Percentiles rank a stretch among this genome's conserved stretches.
Conservation (phyloP, 1,140 invertebrate species). For the Idris sp. region DNA sequence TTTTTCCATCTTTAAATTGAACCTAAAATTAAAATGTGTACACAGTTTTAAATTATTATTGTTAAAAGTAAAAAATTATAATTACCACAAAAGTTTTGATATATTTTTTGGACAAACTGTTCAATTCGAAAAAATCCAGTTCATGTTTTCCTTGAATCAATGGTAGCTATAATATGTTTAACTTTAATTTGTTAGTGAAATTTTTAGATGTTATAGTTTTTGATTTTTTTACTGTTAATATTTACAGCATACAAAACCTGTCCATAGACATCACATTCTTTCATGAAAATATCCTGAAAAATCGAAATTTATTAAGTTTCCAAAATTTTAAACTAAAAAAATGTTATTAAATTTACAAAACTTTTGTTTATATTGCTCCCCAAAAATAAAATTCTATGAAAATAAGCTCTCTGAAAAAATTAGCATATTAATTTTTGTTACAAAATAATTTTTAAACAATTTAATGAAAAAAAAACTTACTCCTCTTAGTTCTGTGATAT, state of each 20-base stretch:
- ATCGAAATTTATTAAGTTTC: not conserved
- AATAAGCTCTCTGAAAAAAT: constrained; percentile 2
- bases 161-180: constrained; percentile 7
- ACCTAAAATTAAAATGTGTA: constrained; percentile 3
- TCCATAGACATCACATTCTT: constrained; percentile 12
- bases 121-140: not conserved
- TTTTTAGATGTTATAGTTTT: too few species aligned
- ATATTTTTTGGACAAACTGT: constrained; percentile 1
- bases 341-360: constrained; percentile 2
- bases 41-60: too few species aligned
- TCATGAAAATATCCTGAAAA: constrained; percentile 9
- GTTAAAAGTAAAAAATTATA: too few species aligned
- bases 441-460: not conserved
- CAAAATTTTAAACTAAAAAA: not conserved
- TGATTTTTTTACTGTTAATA: too few species aligned
- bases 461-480: constrained; percentile 3
- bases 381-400: constrained; percentile 6
- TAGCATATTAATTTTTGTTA: not conserved
- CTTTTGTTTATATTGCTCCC: not conserved
- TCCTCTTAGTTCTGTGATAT: not conserved
- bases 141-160: not conserved
- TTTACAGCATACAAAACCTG: constrained; percentile 5
- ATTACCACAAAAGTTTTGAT: constrained; percentile 2
- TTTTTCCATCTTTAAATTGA: constrained; percentile 1
- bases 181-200: not conserved